These are phyloP conservation scores for Diaprepes abbreviatus DNA, from an alignment of 2,888 invertebrate genomes.

Conservation along the genomic window DNA sequence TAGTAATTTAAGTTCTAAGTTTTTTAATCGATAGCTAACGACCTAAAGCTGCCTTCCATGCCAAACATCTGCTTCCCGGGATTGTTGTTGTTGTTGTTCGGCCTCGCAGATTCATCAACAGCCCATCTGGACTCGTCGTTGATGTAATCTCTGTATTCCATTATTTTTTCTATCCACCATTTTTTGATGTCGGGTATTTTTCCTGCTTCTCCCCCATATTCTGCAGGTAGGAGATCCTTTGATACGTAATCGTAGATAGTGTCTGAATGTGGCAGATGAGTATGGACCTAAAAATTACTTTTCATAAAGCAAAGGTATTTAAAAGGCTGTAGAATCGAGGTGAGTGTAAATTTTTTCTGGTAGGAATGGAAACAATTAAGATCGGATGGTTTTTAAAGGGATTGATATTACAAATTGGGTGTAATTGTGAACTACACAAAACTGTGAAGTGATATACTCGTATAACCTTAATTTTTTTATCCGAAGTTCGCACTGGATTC, in stretches of 20 bases:
- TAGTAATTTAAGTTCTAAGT: no score
- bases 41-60: constrained; percentile 73
- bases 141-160: constrained; percentile 72
- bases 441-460: no score
- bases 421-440: no score
- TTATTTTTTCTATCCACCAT: constrained; percentile 74
- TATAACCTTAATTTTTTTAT: no score
- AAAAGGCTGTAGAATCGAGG: no score
- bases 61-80: constrained; percentile 61
- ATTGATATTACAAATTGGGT: no score
- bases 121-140: constrained; percentile 73
- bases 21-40: constrained; percentile 72
- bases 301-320: no score
- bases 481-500: no score
- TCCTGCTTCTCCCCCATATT: constrained; percentile 79
- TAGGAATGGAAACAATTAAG: no score
- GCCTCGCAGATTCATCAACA: constrained; percentile 71
- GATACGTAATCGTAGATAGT: constrained; percentile 76
- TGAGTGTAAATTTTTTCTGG: no score
- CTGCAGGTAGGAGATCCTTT: constrained; percentile 75
- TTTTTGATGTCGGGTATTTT: constrained; percentile 73
- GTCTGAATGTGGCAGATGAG: constrained; percentile 77
- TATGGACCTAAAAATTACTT: constrained; percentile 72
- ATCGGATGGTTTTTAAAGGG: no score
- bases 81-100: constrained; percentile 59